These are phyloP conservation scores for Stigmatopora argus DNA, from an alignment of 2,113 vertebrate genomes.

Conservation along the genomic window DNA sequence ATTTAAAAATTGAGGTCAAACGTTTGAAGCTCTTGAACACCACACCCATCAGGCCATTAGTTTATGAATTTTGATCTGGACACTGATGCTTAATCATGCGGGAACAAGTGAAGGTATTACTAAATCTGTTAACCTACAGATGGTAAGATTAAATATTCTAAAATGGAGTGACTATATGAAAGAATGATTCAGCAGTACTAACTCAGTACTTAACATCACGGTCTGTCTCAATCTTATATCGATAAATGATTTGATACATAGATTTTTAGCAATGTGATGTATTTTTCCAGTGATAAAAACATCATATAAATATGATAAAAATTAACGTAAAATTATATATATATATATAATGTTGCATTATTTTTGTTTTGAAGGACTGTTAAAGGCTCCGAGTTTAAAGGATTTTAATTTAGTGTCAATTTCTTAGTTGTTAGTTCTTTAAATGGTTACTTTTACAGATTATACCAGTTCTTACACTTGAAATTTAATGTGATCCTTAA, in stretches of 20 bases:
- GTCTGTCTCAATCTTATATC: too few relatives aligned
- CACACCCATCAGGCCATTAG: background rate
- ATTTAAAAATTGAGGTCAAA: background rate
- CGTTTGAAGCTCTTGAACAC: background rate
- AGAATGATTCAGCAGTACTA: background rate
- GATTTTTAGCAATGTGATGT: too few relatives aligned
- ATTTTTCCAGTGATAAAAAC: too few relatives aligned
- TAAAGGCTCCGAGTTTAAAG: too few relatives aligned
- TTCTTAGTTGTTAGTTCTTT: too few relatives aligned
- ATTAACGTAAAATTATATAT: too few relatives aligned
- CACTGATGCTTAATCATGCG: background rate
- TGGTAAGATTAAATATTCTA: background rate
- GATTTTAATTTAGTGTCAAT: too few relatives aligned
- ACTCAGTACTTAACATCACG: too few relatives aligned
- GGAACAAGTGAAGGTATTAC: background rate
- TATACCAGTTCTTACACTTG: slow-evolving; percentile 26
- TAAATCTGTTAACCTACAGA: background rate
- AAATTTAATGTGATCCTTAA: slow-evolving; percentile 36
- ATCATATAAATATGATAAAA: too few relatives aligned
- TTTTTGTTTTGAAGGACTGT: too few relatives aligned
- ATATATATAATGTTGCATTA: too few relatives aligned
- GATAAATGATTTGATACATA: too few relatives aligned
- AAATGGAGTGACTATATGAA: background rate
- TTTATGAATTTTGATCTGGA: background rate
- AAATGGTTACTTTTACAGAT: slow-evolving; percentile 14